phyloP scores from a whole-genome alignment of 2,888 invertebrate species.

The Melinaea menophilus region DNA sequence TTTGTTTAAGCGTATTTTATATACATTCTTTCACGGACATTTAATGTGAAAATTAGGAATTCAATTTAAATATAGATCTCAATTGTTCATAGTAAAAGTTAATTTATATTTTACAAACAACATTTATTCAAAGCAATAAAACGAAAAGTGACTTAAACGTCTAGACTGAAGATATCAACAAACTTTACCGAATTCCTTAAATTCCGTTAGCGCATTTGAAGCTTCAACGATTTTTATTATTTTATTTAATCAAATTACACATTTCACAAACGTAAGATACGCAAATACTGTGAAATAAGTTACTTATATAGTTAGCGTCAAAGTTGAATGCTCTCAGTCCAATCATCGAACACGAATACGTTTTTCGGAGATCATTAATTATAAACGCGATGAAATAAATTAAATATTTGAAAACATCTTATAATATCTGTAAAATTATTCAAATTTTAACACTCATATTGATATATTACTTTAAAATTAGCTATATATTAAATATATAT shows the following conservation, averaged over 20 bases:
- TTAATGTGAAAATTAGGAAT: too few species aligned
- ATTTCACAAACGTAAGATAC: neutral
- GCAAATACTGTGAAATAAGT: conserved; percentile 26
- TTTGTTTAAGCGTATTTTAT: too few species aligned
- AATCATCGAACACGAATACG: conserved; percentile 37
- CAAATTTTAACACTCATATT: conserved; percentile 57
- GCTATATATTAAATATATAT: too few species aligned
- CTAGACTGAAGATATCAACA: conserved; percentile 32
- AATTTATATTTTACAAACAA: conserved; percentile 22
- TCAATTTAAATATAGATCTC: neutral
- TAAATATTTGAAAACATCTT: conserved; percentile 45
- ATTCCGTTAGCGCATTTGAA: conserved; percentile 11
- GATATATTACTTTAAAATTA: conserved; percentile 40
- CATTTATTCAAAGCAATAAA: conserved; percentile 24
- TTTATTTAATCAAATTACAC: conserved; percentile 12
- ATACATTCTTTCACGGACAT: too few species aligned
- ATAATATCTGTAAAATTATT: conserved; percentile 55
- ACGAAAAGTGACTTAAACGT: conserved; percentile 29
- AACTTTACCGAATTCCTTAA: conserved; percentile 22
- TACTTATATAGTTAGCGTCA: conserved; percentile 16
- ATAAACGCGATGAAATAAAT: conserved; percentile 44
- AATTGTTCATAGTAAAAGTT: conserved; percentile 17
- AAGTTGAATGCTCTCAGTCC: conserved; percentile 41
- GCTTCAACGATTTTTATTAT: conserved; percentile 14
- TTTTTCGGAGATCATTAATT: conserved; percentile 39